Base-by-base conservation (phyloP, 2,113 vertebrate genomes). In the Phocoena phocoena region DNA sequence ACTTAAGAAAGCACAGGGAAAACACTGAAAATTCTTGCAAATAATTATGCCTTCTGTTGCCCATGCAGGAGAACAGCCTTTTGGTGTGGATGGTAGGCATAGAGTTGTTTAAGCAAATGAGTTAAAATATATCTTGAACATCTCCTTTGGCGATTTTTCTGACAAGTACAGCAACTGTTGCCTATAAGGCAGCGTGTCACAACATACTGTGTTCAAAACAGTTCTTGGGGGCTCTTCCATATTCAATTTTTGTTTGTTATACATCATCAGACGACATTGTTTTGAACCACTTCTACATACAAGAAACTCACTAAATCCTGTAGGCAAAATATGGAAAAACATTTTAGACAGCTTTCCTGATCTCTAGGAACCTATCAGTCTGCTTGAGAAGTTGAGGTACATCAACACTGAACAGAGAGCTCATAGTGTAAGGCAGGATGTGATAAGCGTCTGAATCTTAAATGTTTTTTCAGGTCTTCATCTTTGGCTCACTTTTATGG, bases 31-130 rank as follows among this genome's bases (percentile, higher is more conserved):
- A 94, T 60, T 96, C 93, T 94, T 91, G 73, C 88, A 97, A 98
- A 98, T 96, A 97, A 98, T 97, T 92, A 96, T 55, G 98, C 96
- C 98, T 96, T 98, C 97, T 98, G 96, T 96, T 97, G 93, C 97
- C 95, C 96, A 89, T 96, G 79, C 33, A 95, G 88, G 83, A 90
- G 96, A 95, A 67, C 93, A 96, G 96, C 89, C 96, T 98, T 97
- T 95, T 95, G 96, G 83, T 97, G 83, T 94, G 65, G 83, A 97
- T 97, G 91, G 93, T 93, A 97, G 97, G 65, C 97, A 95, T 77
- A 21, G 91, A 70, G 73, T 84, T 97, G 44, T 97, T 98, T 97
- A 97, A 97, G 95, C 89, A 97, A 97, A 97, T 79, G 12, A 47
- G 91, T 97, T 97, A 90, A 8, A 17, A 44, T 90, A 68, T 74